Evolutionary conservation across 2,797 vertebrate genomes (phyloP).

Genomic region (Rhynchonycteris naso): DNA sequence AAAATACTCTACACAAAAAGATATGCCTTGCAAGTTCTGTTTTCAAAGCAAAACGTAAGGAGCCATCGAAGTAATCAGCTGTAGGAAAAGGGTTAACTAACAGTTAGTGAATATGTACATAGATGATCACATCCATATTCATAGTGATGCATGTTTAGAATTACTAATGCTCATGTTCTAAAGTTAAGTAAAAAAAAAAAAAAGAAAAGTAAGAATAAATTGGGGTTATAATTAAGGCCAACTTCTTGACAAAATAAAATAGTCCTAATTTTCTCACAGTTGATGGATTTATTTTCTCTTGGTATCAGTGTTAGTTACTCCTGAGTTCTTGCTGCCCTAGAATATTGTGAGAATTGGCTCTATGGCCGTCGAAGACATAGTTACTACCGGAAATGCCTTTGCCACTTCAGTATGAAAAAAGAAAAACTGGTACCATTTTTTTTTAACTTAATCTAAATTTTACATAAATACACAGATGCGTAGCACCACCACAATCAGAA

Average conservation of each 20-base stretch:
- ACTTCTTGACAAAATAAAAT: not conserved
- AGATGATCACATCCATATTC: not conserved
- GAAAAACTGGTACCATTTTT: not conserved
- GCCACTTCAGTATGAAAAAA: not conserved
- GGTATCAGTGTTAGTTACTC: not conserved
- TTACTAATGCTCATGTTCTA: not conserved
- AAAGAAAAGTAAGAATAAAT: not conserved
- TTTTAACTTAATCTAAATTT: not conserved
- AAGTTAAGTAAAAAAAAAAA: slow-evolving; percentile 11
- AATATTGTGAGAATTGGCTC: not conserved
- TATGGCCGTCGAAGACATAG: not conserved
- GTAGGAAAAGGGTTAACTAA: not conserved
- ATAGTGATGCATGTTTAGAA: not conserved
- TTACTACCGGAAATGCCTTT: not conserved
- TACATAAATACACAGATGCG: not conserved
- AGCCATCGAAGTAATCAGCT: not conserved
- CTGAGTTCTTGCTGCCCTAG: not conserved
- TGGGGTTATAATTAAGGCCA: slow-evolving; percentile 23
- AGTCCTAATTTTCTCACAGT: not conserved
- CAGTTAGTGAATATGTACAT: not conserved
- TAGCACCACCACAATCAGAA: not conserved
- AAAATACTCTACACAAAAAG: not conserved
- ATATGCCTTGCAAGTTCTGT: not conserved
- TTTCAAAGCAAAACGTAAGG: not conserved
- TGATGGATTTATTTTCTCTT: not conserved